Evolutionary conservation across 35 echinoderm and acorn worm genomes (phyloP).

Genomic region (Stichopus chloronotus): DNA sequence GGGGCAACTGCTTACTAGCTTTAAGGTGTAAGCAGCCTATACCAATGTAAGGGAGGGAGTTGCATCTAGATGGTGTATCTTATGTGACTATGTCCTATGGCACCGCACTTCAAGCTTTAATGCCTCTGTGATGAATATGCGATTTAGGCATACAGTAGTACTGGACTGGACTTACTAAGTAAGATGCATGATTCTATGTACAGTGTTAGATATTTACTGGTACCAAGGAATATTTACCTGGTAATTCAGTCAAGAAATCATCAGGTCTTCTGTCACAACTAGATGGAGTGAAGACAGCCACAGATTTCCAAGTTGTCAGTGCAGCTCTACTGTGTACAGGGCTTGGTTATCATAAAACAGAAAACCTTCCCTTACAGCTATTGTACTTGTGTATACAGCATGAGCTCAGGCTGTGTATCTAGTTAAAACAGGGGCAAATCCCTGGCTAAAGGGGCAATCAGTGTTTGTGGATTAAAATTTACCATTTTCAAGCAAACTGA

Average conservation of each 20-base stretch:
- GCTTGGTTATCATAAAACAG: not conserved
- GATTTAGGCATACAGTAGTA: not conserved
- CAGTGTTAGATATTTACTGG: not conserved
- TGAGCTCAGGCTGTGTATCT: not conserved
- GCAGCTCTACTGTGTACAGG: not conserved
- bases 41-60: not conserved
- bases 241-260: too few species aligned
- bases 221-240: too few species aligned
- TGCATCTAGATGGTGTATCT: not conserved
- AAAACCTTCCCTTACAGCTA: constrained; percentile 1
- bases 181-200: not conserved
- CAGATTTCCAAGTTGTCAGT: not conserved
- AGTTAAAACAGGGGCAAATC: too few species aligned
- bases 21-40: too few species aligned
- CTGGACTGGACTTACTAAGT: not conserved
- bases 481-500: too few species aligned
- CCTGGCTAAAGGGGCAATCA: too few species aligned
- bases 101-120: not conserved
- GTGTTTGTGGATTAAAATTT: too few species aligned
- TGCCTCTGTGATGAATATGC: not conserved
- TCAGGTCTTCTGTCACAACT: not conserved
- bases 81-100: not conserved
- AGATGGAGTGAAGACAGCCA: not conserved
- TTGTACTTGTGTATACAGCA: not conserved
- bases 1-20: too few species aligned